A percentile compares a stretch with the other conserved stretches of the same genome.
Conservation (phyloP, 2,888 invertebrate genomes). For the Mythimna impura region DNA sequence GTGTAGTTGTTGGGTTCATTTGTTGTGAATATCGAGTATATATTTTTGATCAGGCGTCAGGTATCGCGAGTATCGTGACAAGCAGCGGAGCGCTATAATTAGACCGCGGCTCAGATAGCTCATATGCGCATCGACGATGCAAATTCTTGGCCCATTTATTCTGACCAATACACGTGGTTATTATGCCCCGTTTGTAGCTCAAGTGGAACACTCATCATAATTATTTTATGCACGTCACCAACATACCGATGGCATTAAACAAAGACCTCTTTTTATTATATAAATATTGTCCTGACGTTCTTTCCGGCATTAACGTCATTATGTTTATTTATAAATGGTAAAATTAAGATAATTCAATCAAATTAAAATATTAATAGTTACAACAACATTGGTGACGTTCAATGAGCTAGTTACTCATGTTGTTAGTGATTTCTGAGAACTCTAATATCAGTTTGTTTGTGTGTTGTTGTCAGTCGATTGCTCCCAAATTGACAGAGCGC, state of each 20-base stretch:
- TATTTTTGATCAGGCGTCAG: constrained; percentile 73
- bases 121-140: constrained; percentile 79
- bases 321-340: constrained; percentile 41
- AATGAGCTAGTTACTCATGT: constrained; percentile 9
- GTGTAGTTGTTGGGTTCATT: constrained; percentile 14
- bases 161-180: constrained; percentile 65
- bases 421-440: constrained; percentile 17
- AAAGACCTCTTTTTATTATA: constrained; percentile 39
- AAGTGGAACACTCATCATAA: constrained; percentile 57
- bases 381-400: constrained; percentile 41
- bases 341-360: constrained; percentile 30
- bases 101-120: constrained; percentile 80
- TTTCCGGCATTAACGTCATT: constrained; percentile 35
- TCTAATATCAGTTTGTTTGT: constrained; percentile 16
- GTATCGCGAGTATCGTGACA: constrained; percentile 76
- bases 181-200: constrained; percentile 63
- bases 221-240: constrained; percentile 55
- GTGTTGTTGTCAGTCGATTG: constrained; percentile 4
- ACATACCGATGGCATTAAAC: constrained; percentile 44
- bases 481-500: constrained; percentile 5
- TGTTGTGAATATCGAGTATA: constrained; percentile 26
- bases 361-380: constrained; percentile 37
- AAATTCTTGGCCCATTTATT: constrained; percentile 82
- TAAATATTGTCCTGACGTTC: constrained; percentile 37
- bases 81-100: constrained; percentile 79